phyloP scores from a whole-genome alignment of 2,113 vertebrate genomes.

The Porphyrio hochstetteri region DNA sequence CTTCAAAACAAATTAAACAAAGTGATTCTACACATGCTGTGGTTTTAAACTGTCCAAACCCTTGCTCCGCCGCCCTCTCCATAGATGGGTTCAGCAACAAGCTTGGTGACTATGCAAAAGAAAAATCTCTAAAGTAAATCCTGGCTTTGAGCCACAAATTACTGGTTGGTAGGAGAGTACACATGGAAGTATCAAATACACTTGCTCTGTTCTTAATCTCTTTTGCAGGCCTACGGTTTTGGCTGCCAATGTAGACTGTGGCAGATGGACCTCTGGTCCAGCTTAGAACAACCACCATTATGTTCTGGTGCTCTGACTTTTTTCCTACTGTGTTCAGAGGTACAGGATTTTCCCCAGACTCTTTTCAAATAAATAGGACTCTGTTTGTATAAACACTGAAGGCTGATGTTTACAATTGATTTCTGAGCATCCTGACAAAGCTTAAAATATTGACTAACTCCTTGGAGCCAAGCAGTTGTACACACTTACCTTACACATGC shows the following conservation, averaged over 20 bases:
- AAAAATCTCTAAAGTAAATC: conserved; percentile 9
- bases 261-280: background rate
- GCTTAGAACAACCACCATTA: background rate
- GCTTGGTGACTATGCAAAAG: background rate
- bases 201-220: background rate
- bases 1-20: background rate
- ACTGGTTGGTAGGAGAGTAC: background rate
- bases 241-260: background rate
- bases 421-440: conserved; percentile 5
- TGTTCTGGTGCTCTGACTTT: background rate
- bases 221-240: background rate
- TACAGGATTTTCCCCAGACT: background rate
- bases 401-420: background rate
- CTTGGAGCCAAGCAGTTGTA: background rate
- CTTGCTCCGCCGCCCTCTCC: background rate
- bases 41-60: background rate
- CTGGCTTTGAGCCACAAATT: background rate
- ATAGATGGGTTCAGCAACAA: background rate
- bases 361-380: background rate
- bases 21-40: background rate
- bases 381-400: background rate
- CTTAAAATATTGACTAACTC: conserved; percentile 21
- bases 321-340: background rate
- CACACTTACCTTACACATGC: background rate
- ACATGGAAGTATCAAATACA: background rate